These are phyloP conservation scores for Oxygymnocypris stewartii DNA, from an alignment of 2,113 vertebrate species.

Conservation along the genomic window DNA sequence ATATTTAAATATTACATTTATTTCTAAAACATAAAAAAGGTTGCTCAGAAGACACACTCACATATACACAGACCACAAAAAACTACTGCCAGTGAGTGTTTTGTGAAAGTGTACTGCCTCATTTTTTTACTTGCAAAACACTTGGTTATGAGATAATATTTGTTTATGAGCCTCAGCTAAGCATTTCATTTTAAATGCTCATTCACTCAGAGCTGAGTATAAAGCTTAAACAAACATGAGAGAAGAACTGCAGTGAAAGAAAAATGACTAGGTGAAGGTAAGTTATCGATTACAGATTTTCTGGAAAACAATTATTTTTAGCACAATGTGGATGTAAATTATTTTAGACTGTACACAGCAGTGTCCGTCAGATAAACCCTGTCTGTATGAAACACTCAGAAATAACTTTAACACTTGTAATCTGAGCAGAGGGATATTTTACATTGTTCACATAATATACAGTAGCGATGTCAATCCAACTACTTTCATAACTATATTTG, in stretches of 20 bases:
- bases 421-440: not conserved
- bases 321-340: not conserved
- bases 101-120: not conserved
- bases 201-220: not conserved
- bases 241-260: not conserved
- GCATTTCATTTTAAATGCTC: not conserved
- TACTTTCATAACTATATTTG: not conserved
- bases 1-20: not conserved
- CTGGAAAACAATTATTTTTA: not conserved
- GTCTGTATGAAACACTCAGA: not conserved
- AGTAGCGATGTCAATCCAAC: not conserved
- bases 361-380: not conserved
- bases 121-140: not conserved
- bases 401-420: not conserved
- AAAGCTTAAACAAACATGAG: not conserved
- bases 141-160: not conserved
- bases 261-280: not conserved
- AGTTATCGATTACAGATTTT: not conserved
- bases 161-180: not conserved
- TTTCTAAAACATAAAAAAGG: not conserved
- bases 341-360: not conserved
- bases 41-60: not conserved
- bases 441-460: not conserved
- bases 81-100: not conserved
- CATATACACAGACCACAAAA: not conserved